Evolutionary conservation across 2,113 vertebrate species (phyloP), one percentile per base, ranked within the genome.

Genomic region (Phalacrocorax pelagicus): DNA sequence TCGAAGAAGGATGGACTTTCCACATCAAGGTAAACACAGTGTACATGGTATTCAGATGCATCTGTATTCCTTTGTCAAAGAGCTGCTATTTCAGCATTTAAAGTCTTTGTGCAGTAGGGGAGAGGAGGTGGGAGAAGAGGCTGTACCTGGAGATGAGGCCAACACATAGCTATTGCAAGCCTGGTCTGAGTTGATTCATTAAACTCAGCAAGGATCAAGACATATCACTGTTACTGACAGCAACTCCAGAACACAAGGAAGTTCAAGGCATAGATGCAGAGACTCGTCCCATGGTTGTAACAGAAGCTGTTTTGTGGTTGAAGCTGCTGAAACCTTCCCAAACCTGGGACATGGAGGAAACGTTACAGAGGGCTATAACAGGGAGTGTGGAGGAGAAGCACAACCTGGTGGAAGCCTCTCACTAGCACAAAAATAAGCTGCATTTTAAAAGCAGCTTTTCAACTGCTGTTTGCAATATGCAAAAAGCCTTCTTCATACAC

Each of bases 261-360:
- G 47, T n/a, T 62, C 15, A 44, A 78, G n/a, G 32, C 15, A 42
- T 0, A 2, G 42, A 65, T 42, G 32, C n/a, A 63, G 34, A 55
- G 13, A 54, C 7, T 46, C 30, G 14, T 34, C 23, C 52, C 1
- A 0, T 8, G 9, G 15, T 5, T 73, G 13, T 42, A 71, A 32
- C 24, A 91, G 57, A 71, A 67, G 22, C 44, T 66, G 24, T 29
- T 90, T 26, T 6, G 15, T 29, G 32, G 34, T 0, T 52, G 12
- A 81, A 74, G 40, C 44, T 65, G 26, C 54, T 65, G 14, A 72
- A 65, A 70, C 66, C 44, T 87, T 73, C 54, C 61, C 62, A 89
- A 78, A 71, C 23, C 57, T 24, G 22, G 10, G 26, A 8, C 80
- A 69, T 18, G 38, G 87, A 88, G 47, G 16, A 81, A 94, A n/a